Percentiles rank a stretch among this genome's conserved stretches.
These are phyloP conservation scores for Cherax quadricarinatus DNA, from an alignment of 1,140 invertebrate genomes.

Conservation along the genomic window DNA sequence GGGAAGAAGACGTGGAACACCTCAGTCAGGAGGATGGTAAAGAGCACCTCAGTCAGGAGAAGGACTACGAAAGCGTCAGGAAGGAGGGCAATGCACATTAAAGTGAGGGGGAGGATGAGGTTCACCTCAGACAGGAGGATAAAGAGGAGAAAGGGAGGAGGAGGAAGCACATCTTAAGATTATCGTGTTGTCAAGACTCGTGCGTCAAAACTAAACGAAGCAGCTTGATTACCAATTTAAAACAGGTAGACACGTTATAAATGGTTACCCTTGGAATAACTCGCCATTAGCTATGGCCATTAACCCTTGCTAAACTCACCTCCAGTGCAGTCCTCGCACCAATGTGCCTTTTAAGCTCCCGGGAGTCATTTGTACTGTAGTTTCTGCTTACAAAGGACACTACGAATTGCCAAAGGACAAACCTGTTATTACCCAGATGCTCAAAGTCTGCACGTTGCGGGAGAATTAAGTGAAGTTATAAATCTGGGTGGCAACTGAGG, in stretches of 20 bases:
- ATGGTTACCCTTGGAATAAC: neutral
- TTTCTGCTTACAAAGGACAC: neutral
- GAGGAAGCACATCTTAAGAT: too few species aligned
- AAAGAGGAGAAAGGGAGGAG: too few species aligned
- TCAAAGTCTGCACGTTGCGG: neutral
- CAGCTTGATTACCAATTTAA: constrained; percentile 14
- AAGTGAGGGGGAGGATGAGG: too few species aligned
- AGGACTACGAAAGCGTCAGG: too few species aligned
- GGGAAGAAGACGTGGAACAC: neutral
- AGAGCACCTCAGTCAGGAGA: too few species aligned
- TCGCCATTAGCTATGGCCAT: neutral
- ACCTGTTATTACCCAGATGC: neutral
- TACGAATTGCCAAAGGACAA: too few species aligned
- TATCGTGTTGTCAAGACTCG: neutral
- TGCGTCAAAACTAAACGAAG: neutral
- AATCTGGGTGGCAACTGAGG: constrained; percentile 32
- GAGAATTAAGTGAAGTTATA: constrained; percentile 27
- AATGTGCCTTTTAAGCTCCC: neutral
- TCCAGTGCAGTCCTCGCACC: neutral
- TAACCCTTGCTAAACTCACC: neutral
- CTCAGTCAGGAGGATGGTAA: neutral
- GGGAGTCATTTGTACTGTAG: neutral
- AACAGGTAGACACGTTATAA: neutral
- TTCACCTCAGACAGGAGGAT: too few species aligned
- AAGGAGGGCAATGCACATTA: too few species aligned